Evolutionary conservation across 2,797 vertebrate genomes (phyloP).

Genomic region (Platalea minor): DNA sequence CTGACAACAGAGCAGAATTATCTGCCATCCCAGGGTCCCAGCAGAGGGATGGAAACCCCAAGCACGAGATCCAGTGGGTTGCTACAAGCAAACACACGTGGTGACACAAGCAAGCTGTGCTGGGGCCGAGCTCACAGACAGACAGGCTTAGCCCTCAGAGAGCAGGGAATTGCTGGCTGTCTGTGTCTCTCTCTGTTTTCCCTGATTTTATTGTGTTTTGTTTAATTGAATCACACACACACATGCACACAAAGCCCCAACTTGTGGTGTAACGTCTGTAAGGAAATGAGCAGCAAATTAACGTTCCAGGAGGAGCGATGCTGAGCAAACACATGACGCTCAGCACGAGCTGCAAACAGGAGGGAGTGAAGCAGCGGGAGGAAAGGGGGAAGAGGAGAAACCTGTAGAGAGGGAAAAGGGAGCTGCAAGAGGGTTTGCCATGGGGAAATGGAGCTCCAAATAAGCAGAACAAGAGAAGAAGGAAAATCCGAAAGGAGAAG

Average conservation of each 20-base stretch:
- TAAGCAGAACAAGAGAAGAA: not conserved
- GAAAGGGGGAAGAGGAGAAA: not conserved
- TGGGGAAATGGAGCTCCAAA: not conserved
- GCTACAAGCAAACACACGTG: constrained; percentile 24
- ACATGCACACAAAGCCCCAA: constrained; percentile 35
- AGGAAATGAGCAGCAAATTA: constrained; percentile 63
- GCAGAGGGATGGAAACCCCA: constrained; percentile 19
- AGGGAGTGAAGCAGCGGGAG: not conserved
- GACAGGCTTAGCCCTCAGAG: constrained; percentile 9
- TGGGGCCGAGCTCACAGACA: not conserved
- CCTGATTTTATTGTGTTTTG: constrained; percentile 63
- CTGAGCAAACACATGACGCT: not conserved
- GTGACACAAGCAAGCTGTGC: constrained; percentile 7
- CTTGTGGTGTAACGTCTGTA: constrained; percentile 36
- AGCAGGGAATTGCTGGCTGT: constrained; percentile 20
- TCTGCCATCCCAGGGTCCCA: not conserved
- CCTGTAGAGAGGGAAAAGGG: not conserved
- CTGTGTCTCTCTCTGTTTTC: constrained; percentile 33
- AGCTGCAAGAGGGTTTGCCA: not conserved
- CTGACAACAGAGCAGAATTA: not conserved
- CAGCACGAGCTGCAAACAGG: not conserved
- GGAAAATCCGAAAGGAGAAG: not conserved
- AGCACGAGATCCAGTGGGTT: not conserved
- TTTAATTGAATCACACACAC: constrained; percentile 69
- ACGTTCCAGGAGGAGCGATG: constrained; percentile 20